phyloP scores from a whole-genome alignment of 2,797 vertebrate genomes.

The Halcyon leucocephala region DNA sequence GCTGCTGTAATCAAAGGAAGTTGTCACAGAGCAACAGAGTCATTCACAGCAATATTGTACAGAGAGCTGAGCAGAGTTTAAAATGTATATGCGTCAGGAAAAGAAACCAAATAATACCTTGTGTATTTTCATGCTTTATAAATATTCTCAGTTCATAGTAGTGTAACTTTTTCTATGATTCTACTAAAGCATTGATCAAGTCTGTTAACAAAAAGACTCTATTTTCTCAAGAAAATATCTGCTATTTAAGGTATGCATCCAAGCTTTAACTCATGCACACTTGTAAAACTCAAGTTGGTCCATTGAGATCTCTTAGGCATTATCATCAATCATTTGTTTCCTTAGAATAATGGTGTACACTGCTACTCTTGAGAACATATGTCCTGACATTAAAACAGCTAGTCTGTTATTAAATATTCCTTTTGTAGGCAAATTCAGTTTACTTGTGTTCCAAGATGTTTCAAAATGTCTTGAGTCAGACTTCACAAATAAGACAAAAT shows the following conservation, averaged over 20 bases:
- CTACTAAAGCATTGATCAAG: background rate
- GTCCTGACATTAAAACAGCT: background rate
- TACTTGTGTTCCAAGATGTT: background rate
- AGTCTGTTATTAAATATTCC: background rate
- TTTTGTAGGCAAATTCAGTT: background rate
- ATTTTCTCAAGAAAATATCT: background rate
- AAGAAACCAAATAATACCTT: background rate
- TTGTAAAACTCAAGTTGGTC: background rate
- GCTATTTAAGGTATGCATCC: background rate
- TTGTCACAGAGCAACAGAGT: background rate
- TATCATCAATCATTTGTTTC: background rate
- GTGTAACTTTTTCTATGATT: background rate
- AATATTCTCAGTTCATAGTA: background rate
- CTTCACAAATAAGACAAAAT: background rate
- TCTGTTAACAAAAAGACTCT: background rate
- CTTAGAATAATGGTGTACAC: background rate
- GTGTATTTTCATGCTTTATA: background rate
- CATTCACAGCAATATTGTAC: background rate
- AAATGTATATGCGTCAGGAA: background rate
- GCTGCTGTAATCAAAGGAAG: background rate
- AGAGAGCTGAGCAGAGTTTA: background rate
- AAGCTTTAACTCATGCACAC: background rate
- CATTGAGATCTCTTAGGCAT: background rate
- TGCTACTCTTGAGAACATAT: background rate
- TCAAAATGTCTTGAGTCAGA: background rate